phyloP scores from a whole-genome alignment of 2,888 invertebrate species.

The Andrena bucephala region DNA sequence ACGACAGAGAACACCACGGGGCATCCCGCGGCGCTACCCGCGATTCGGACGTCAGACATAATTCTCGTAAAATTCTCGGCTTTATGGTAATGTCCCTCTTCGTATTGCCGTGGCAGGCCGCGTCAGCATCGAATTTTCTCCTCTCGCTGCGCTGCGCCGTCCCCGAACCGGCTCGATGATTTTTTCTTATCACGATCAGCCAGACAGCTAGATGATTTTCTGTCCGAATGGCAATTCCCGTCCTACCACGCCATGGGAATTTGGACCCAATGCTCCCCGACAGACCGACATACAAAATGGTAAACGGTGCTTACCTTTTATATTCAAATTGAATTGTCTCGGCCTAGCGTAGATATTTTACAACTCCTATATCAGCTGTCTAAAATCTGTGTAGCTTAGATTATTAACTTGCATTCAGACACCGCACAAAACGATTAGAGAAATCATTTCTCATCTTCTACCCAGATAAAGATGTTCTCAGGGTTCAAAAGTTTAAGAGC shows the following conservation, averaged over 20 bases:
- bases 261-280: not conserved
- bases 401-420: too few species aligned
- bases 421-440: not conserved
- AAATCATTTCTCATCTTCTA: conserved; percentile 1
- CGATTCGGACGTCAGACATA: conserved; percentile 77
- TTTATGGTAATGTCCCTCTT: conserved; percentile 82
- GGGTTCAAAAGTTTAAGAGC: not conserved
- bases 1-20: conserved; percentile 80
- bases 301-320: not conserved
- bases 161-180: conserved; percentile 56
- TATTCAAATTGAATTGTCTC: not conserved
- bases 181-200: conserved; percentile 71
- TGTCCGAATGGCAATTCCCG: conserved; percentile 17
- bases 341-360: not conserved
- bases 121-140: conserved; percentile 67
- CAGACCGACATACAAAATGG: not conserved
- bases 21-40: conserved; percentile 74
- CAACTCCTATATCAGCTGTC: too few species aligned
- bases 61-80: conserved; percentile 82
- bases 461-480: not conserved
- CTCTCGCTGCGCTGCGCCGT: conserved; percentile 11
- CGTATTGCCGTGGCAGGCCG: conserved; percentile 53
- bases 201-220: conserved; percentile 39
- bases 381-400: too few species aligned
- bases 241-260: not conserved